These are phyloP conservation scores for Himalopsyche japonica DNA, from an alignment of 2,888 invertebrate species.

Conservation along the genomic window DNA sequence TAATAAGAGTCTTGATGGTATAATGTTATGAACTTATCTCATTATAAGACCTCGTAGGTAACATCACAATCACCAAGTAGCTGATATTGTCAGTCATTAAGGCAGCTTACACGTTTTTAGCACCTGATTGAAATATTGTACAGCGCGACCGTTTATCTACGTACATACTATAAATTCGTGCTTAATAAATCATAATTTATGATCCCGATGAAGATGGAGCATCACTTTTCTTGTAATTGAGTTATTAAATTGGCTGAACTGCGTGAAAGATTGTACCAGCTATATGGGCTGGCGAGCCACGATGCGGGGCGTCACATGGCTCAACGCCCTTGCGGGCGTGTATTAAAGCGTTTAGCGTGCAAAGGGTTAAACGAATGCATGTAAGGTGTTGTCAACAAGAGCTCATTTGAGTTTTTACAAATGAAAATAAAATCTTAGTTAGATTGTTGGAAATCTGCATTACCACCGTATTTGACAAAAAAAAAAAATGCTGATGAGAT, in stretches of 20 bases:
- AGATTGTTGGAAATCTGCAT: too few relatives aligned
- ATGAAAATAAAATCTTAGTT: too few relatives aligned
- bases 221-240: slow-evolving; percentile 2
- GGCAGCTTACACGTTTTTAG: neutral
- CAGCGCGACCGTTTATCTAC: neutral
- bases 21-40: too few relatives aligned
- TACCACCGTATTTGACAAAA: too few relatives aligned
- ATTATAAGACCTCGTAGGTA: too few relatives aligned
- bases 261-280: slow-evolving; percentile 1
- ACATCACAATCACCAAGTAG: too few relatives aligned
- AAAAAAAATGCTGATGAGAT: too few relatives aligned
- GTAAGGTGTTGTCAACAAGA: neutral
- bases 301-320: neutral
- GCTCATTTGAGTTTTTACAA: neutral
- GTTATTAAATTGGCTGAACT: slow-evolving; percentile 6
- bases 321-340: neutral
- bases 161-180: neutral
- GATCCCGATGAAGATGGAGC: neutral
- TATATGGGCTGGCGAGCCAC: neutral
- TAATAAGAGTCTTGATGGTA: too few relatives aligned
- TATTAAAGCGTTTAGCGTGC: neutral
- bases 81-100: neutral
- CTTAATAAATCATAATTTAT: slow-evolving; percentile 7
- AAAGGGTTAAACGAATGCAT: neutral
- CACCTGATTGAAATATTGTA: neutral